Evolutionary conservation across 2,888 invertebrate species (phyloP).

Genomic region (Scaptomyza parva): DNA sequence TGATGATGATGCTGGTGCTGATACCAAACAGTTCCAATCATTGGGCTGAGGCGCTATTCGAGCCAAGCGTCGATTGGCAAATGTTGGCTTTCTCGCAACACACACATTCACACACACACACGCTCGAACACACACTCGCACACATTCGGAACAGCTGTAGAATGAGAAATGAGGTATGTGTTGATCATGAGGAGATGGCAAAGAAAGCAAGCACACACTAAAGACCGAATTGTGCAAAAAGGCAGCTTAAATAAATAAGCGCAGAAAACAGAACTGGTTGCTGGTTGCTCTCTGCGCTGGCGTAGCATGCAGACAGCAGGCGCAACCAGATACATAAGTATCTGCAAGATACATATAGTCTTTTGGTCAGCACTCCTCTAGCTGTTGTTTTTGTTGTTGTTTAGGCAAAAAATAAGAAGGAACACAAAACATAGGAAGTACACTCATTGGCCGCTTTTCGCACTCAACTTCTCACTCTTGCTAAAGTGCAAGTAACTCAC

Average conservation of each 20-base stretch:
- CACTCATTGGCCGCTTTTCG: constrained; percentile 9
- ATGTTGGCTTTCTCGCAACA: constrained; percentile 68
- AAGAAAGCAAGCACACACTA: constrained; percentile 57
- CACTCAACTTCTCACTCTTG: constrained; percentile 5
- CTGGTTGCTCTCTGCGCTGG: constrained; percentile 51
- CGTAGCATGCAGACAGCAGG: constrained; percentile 39
- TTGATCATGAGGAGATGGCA: constrained; percentile 28
- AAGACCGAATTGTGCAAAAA: constrained; percentile 70
- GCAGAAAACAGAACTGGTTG: constrained; percentile 64
- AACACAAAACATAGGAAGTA: background rate
- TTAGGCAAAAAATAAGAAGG: constrained; percentile 39
- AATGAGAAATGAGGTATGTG: constrained; percentile 18
- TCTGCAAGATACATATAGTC: constrained; percentile 50
- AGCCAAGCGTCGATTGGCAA: constrained; percentile 69
- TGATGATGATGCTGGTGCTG: constrained; percentile 71
- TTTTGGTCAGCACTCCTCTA: constrained; percentile 40
- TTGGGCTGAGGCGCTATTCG: constrained; percentile 63
- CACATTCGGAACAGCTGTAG: constrained; percentile 37
- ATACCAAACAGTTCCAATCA: constrained; percentile 69
- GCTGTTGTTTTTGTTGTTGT: constrained; percentile 33
- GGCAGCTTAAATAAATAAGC: constrained; percentile 70
- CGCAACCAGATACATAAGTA: constrained; percentile 50
- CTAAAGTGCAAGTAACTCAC: constrained; percentile 16
- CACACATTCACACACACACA: constrained; percentile 32
- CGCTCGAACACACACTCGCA: constrained; percentile 3